These are phyloP conservation scores for Buphagus erythrorhynchus DNA, from an alignment of 2,797 vertebrate species.

Conservation along the genomic window DNA sequence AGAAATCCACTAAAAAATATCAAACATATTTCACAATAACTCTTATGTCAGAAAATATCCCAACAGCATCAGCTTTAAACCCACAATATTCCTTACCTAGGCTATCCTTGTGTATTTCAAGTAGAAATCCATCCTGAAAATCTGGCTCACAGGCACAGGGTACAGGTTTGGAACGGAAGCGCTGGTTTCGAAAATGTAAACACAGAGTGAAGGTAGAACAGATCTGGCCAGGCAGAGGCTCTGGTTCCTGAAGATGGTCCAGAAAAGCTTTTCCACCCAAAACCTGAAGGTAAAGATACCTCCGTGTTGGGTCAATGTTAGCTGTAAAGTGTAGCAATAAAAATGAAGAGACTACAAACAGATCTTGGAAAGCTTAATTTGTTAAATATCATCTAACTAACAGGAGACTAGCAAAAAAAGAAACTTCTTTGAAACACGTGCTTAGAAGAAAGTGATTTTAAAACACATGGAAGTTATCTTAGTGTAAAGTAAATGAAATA, in stretches of 20 bases:
- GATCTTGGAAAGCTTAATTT: not conserved
- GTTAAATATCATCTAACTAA: slow-evolving; percentile 48
- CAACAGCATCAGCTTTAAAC: not conserved
- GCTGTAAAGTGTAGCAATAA: slow-evolving; percentile 83
- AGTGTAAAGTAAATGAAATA: not conserved
- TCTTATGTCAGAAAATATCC: not conserved
- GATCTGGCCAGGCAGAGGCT: slow-evolving; percentile 91
- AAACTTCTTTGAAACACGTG: not conserved
- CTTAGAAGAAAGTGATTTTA: not conserved
- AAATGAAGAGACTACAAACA: slow-evolving; percentile 71
- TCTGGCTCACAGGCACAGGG: slow-evolving; percentile 96
- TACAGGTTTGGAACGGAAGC: slow-evolving; percentile 93
- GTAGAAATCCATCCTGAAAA: slow-evolving; percentile 92
- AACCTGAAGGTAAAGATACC: slow-evolving; percentile 94
- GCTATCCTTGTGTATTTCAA: slow-evolving; percentile 90
- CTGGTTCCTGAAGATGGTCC: slow-evolving; percentile 94
- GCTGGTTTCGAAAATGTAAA: slow-evolving; percentile 94
- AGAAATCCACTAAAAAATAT: not conserved
- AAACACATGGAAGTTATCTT: not conserved
- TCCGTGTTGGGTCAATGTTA: slow-evolving; percentile 89
- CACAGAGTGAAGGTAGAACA: slow-evolving; percentile 92
- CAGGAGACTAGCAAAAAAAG: not conserved
- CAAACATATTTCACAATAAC: not conserved
- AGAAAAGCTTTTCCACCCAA: slow-evolving; percentile 96
- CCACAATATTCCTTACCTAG: slow-evolving; percentile 76